Evolutionary conservation across 2,888 invertebrate genomes (phyloP).

Genomic region (Ypsolopha scabrella): DNA sequence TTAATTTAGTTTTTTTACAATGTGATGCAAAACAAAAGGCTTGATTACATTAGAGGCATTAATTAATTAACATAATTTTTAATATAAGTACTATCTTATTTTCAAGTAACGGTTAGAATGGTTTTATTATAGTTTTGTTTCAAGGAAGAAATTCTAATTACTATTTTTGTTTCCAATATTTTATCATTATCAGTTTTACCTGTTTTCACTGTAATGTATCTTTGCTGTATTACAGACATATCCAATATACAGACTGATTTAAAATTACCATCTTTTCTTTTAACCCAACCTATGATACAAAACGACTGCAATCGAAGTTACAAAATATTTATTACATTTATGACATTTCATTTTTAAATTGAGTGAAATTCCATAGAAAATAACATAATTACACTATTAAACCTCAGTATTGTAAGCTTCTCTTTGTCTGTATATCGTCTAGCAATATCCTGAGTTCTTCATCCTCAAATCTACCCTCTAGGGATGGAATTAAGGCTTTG

Average conservation of each 20-base stretch:
- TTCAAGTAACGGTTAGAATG: constrained; percentile 64
- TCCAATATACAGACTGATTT: constrained; percentile 73
- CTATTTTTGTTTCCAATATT: constrained; percentile 70
- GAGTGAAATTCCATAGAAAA: not conserved
- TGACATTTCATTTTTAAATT: not conserved
- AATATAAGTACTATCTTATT: constrained; percentile 51
- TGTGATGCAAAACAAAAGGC: constrained; percentile 55
- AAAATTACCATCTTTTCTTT: constrained; percentile 16
- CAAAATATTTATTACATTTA: not conserved
- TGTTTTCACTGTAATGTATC: constrained; percentile 70
- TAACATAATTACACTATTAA: not conserved
- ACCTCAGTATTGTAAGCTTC: constrained; percentile 93
- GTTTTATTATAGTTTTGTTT: constrained; percentile 67
- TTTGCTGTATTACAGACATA: constrained; percentile 72
- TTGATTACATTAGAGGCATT: constrained; percentile 63
- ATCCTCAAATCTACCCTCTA: constrained; percentile 98
- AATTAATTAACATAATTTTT: constrained; percentile 65
- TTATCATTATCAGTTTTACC: constrained; percentile 53
- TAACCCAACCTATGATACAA: not conserved
- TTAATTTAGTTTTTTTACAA: constrained; percentile 50
- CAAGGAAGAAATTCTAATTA: constrained; percentile 67
- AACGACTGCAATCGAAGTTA: not conserved
- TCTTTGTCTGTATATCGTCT: constrained; percentile 98
- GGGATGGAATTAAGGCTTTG: constrained; percentile 95
- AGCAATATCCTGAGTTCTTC: constrained; percentile 96